Percentiles rank a stretch among this genome's conserved stretches.
Evolutionary conservation across 2,797 vertebrate species (phyloP).

Genomic region (Nyctibius grandis): DNA sequence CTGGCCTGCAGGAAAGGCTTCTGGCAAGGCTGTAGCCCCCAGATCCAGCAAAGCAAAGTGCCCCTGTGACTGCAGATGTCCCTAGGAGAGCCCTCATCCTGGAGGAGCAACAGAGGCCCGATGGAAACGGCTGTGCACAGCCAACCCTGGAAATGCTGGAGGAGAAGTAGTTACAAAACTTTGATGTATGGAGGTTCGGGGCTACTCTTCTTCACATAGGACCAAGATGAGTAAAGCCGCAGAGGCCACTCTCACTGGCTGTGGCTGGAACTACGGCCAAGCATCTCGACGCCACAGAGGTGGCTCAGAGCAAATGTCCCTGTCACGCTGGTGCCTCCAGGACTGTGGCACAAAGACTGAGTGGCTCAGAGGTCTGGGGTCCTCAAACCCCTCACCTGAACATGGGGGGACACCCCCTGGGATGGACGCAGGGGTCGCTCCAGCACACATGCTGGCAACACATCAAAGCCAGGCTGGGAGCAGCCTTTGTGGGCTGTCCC

Average conservation of each 20-base stretch:
- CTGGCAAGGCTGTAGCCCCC: background rate
- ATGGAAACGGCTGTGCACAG: fast-evolving
- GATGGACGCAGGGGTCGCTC: fast-evolving
- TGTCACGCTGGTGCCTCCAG: background rate
- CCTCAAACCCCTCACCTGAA: background rate
- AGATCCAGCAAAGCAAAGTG: background rate
- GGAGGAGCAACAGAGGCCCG: background rate
- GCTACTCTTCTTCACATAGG: background rate
- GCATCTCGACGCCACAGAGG: background rate
- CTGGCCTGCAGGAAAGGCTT: background rate
- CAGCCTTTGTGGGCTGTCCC: background rate
- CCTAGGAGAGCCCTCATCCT: background rate
- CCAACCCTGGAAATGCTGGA: background rate
- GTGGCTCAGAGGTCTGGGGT: background rate
- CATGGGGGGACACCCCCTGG: background rate
- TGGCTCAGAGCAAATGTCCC: background rate
- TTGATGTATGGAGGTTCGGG: background rate
- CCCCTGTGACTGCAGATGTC: background rate
- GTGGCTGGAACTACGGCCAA: background rate
- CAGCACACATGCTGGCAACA: background rate
- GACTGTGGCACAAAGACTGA: background rate
- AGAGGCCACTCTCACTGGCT: fast-evolving
- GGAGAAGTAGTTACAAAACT: background rate
- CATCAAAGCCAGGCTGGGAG: background rate
- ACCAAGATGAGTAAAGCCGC: background rate